Conservation (phyloP, 2,113 vertebrate genomes). For the Colossoma macropomum region DNA sequence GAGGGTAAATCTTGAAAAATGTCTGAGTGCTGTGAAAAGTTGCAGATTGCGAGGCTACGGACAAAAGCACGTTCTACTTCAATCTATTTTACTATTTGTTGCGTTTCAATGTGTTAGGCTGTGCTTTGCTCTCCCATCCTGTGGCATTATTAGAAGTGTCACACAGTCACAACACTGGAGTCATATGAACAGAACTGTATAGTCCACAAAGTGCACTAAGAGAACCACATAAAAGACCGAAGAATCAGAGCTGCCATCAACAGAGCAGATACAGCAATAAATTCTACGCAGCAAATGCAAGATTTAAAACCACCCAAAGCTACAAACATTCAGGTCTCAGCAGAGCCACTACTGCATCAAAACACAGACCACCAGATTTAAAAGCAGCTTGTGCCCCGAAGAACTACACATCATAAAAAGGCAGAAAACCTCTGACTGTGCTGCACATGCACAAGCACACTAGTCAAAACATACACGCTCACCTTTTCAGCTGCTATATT, state of each 20-base stretch:
- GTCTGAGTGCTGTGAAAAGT: no score
- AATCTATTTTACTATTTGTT: no score
- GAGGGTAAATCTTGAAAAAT: no score
- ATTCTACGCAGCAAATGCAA: not conserved
- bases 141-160: no score
- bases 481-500: not conserved
- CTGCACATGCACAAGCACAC: not conserved
- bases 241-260: not conserved
- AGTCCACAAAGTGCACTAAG: not conserved
- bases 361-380: not conserved
- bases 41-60: no score
- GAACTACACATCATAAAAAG: not conserved
- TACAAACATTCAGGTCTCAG: not conserved
- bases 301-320: not conserved
- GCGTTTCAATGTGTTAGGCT: no score
- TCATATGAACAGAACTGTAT: not conserved
- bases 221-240: no score
- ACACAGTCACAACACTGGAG: not conserved
- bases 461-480: not conserved
- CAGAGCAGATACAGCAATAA: not conserved
- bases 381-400: conserved; percentile 5
- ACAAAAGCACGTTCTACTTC: no score
- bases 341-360: not conserved
- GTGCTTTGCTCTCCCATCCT: no score
- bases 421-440: not conserved